A percentile compares a stretch with the other conserved stretches of the same genome.
phyloP scores from a whole-genome alignment of 1,140 invertebrate species.

The Drosophila subpulchrella region DNA sequence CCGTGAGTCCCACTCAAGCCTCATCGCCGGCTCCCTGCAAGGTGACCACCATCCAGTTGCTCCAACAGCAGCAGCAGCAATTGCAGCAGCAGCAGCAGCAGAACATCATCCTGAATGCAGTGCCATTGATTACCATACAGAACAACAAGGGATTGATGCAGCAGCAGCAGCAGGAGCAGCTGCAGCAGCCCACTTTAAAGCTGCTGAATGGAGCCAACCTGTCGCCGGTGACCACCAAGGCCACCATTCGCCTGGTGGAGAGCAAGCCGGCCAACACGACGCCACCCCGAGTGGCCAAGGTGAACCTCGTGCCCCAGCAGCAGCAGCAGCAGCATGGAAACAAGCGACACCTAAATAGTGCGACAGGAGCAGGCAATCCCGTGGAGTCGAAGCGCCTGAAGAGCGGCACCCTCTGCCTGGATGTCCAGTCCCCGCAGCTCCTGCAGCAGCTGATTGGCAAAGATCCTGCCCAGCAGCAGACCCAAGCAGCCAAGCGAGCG shows the following conservation, averaged over 20 bases:
- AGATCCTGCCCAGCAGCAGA: slow-evolving; percentile 43
- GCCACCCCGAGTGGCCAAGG: slow-evolving; percentile 38
- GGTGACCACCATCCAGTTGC: slow-evolving; percentile 54
- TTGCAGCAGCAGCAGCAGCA: slow-evolving; percentile 69
- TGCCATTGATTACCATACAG: slow-evolving; percentile 83
- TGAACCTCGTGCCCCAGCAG: slow-evolving; percentile 47
- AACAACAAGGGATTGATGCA: slow-evolving; percentile 63
- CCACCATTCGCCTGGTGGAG: slow-evolving; percentile 68
- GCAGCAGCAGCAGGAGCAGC: slow-evolving; percentile 56
- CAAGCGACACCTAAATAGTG: slow-evolving; percentile 69
- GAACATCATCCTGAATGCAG: slow-evolving; percentile 76
- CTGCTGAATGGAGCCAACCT: slow-evolving; percentile 57
- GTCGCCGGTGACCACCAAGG: slow-evolving; percentile 57
- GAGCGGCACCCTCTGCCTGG: slow-evolving; percentile 54
- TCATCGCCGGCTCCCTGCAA: slow-evolving; percentile 68
- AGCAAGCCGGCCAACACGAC: slow-evolving; percentile 42
- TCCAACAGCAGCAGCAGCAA: slow-evolving; percentile 53
- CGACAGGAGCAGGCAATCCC: slow-evolving; percentile 37
- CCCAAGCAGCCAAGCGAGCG: slow-evolving; percentile 49
- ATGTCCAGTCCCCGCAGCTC: slow-evolving; percentile 67
- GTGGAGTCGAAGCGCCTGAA: slow-evolving; percentile 77
- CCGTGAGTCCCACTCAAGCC: slow-evolving; percentile 51
- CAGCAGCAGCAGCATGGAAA: slow-evolving; percentile 67
- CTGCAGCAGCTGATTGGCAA: slow-evolving; percentile 73
- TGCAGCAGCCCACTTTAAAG: slow-evolving; percentile 63